These are phyloP conservation scores for Fulmarus glacialis DNA, from an alignment of 2,113 vertebrate genomes.

Conservation along the genomic window DNA sequence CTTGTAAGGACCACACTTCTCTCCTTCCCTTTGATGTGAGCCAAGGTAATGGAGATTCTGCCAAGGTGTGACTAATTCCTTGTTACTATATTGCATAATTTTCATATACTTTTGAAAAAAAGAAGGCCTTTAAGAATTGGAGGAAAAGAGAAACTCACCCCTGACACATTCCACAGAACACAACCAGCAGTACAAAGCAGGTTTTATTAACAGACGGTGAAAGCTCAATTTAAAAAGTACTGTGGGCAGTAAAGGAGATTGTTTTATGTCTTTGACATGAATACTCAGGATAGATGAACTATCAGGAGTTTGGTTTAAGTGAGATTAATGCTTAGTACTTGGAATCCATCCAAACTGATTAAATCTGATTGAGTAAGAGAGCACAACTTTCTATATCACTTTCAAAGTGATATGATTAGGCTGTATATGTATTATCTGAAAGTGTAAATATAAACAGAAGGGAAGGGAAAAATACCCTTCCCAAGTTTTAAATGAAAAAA, in stretches of 20 bases:
- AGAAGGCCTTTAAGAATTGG: slow-evolving; percentile 14
- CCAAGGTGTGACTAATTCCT: slow-evolving; percentile 47
- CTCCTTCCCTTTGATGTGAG: slow-evolving; percentile 36
- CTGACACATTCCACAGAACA: slow-evolving; percentile 33
- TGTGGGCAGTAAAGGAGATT: slow-evolving; percentile 69
- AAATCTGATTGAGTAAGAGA: slow-evolving; percentile 74
- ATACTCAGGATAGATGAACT: slow-evolving; percentile 70
- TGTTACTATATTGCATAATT: slow-evolving; percentile 53
- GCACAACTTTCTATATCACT: slow-evolving; percentile 72
- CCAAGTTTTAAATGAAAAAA: slow-evolving; percentile 12
- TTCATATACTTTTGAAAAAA: slow-evolving; percentile 29
- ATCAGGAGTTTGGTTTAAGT: slow-evolving; percentile 70
- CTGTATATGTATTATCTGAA: slow-evolving; percentile 9
- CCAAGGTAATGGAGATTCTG: slow-evolving; percentile 48
- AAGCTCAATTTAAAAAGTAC: slow-evolving; percentile 67
- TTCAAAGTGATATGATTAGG: slow-evolving; percentile 68
- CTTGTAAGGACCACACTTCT: slow-evolving; percentile 20
- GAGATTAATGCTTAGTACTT: slow-evolving; percentile 74
- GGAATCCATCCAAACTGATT: slow-evolving; percentile 77
- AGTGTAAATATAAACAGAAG: slow-evolving; percentile 46
- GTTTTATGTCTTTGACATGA: slow-evolving; percentile 77
- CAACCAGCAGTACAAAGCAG: slow-evolving; percentile 55
- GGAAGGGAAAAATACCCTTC: slow-evolving; percentile 18
- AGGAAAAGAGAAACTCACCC: slow-evolving; percentile 27
- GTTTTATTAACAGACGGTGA: slow-evolving; percentile 72